Evolutionary conservation across 2,888 invertebrate genomes (phyloP).

Genomic region (Dilophus febrilis): DNA sequence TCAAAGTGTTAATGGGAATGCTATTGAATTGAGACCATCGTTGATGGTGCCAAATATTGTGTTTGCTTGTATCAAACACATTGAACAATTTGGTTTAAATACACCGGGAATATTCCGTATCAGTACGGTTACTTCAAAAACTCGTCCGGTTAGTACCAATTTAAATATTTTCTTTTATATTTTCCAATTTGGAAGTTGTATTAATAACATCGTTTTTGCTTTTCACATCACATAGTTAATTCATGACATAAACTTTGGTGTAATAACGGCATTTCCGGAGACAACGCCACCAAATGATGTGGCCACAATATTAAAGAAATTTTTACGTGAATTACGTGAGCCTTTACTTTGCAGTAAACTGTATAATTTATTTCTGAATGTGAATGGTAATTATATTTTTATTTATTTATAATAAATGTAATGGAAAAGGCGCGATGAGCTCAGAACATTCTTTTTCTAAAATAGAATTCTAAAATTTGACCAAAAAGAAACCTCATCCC

Average conservation of each 20-base stretch:
- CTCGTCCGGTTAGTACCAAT: slow-evolving; percentile 51
- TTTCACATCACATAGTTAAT: too few relatives aligned
- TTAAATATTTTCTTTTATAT: too few relatives aligned
- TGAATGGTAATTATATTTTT: slow-evolving; percentile 70
- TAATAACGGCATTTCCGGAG: slow-evolving; percentile 51
- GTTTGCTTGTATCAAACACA: slow-evolving; percentile 60
- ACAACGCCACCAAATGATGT: slow-evolving; percentile 86
- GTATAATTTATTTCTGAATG: slow-evolving; percentile 77
- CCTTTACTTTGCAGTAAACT: slow-evolving; percentile 78
- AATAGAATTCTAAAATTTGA: too few relatives aligned
- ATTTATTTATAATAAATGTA: too few relatives aligned
- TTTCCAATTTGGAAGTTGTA: not conserved
- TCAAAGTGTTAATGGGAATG: too few relatives aligned
- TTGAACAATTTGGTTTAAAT: slow-evolving; percentile 63
- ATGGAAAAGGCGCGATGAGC: too few relatives aligned
- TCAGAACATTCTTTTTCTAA: too few relatives aligned
- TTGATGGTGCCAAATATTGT: slow-evolving; percentile 59
- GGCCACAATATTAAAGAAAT: slow-evolving; percentile 83
- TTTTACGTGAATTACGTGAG: slow-evolving; percentile 81
- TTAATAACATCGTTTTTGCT: not conserved
- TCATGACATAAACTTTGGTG: slow-evolving; percentile 39
- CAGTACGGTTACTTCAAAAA: slow-evolving; percentile 35
- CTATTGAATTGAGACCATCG: not conserved
- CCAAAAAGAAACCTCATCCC: too few relatives aligned
- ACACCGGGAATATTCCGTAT: slow-evolving; percentile 84